Base-by-base conservation (phyloP, 2,888 invertebrate genomes). In the Abrostola triplasia region DNA sequence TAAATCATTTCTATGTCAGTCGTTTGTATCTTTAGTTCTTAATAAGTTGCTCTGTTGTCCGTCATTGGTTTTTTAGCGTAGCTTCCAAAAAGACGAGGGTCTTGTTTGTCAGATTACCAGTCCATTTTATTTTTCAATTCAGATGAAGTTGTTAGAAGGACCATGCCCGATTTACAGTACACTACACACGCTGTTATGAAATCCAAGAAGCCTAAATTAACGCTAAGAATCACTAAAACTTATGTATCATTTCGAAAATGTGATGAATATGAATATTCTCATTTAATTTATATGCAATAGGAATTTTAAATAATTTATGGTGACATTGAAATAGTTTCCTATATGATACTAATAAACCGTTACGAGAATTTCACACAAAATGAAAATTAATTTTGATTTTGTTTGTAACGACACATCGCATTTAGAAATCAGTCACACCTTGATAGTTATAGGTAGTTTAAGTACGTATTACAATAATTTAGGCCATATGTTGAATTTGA, bases 381-480 rank as follows among this genome's bases (percentile, higher is more conserved):
- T 47, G 24, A 47, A 24, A 44, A 44, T 44, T 13, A 13, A 47
- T 40, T 40, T 40, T 40, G 11, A 40, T 47, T 47, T 10, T 9
- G 13, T 47, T 24, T 24, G 44, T 44, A 12, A 47, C 44, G 10
- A 0, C 24, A 24, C 44, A 44, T 44, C 24, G 24, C 10, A 10
- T 47, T 47, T 47, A 13, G 44, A 13, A 47, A 47, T 47, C 13
- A 47, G 13, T 47, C 13, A 24, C 44, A 13, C 44, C 44, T 47
- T 47, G 44, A 47, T 24, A 24, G 9, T 12, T 6, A 47, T 47
- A 9, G 24, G 24, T 9, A 9, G 24, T 24, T 47, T 47, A 47
- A 4, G 24, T 24, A 24, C 24, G 24, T 24, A 24, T 24, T 24
- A 24, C 24, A 2, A 24, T n/a, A 24, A 24, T 24, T 24, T 24